phyloP scores from a whole-genome alignment of 2,113 vertebrate genomes.

The Ondatra zibethicus region DNA sequence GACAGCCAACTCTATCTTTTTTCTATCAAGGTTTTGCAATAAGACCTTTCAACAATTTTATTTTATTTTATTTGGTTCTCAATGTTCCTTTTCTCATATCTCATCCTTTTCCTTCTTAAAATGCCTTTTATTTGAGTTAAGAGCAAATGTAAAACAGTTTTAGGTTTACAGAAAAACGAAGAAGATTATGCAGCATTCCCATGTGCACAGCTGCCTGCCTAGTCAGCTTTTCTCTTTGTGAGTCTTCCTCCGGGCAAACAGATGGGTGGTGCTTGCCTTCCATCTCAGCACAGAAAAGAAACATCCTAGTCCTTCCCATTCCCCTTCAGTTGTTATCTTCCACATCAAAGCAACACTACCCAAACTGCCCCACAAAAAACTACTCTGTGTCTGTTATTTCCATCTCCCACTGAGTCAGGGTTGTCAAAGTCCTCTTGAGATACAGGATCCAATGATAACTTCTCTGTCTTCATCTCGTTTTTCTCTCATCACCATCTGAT shows the following conservation, averaged over 20 bases:
- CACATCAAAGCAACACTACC: not conserved
- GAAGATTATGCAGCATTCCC: not conserved
- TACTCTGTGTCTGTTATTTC: not conserved
- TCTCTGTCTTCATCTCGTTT: not conserved
- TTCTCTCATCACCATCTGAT: not conserved
- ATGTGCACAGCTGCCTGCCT: not conserved
- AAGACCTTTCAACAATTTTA: not conserved
- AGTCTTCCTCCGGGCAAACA: not conserved
- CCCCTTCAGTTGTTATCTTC: not conserved
- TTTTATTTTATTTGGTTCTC: not conserved
- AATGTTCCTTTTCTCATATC: not conserved
- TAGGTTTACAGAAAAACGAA: not conserved
- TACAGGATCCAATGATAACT: not conserved
- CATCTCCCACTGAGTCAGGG: not conserved
- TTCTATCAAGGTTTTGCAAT: not conserved
- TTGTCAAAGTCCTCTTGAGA: not conserved
- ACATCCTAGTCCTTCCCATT: not conserved
- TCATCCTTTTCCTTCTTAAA: not conserved
- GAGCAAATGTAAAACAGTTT: not conserved
- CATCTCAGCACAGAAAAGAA: not conserved
- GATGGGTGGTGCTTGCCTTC: not conserved
- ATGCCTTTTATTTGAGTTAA: not conserved
- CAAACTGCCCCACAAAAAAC: not conserved
- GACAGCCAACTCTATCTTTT: not conserved
- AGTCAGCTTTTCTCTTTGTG: not conserved